phyloP scores from a whole-genome alignment of 2,888 invertebrate species.

The Aphidius colemani region DNA sequence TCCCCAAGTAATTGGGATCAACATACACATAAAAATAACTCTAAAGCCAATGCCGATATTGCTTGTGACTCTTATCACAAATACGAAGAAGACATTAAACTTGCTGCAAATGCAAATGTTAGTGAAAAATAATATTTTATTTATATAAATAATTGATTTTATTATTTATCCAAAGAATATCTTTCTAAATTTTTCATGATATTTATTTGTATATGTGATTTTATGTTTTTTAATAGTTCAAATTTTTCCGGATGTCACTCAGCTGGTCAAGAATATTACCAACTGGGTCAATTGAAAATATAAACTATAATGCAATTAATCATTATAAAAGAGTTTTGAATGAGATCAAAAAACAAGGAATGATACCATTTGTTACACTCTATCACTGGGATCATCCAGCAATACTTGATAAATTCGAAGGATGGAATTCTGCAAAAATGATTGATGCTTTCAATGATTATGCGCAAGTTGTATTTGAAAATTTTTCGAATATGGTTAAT shows the following conservation, averaged over 20 bases:
- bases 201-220: not conserved
- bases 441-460: conserved; percentile 69
- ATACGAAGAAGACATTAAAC: conserved; percentile 66
- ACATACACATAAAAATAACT: conserved; percentile 64
- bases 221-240: not conserved
- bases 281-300: conserved; percentile 58
- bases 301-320: conserved; percentile 73
- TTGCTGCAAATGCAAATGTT: conserved; percentile 40
- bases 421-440: conserved; percentile 71
- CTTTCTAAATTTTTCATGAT: not conserved
- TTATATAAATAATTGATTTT: conserved; percentile 31
- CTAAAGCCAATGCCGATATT: conserved; percentile 66
- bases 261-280: conserved; percentile 59
- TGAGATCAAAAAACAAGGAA: conserved; percentile 66
- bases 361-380: conserved; percentile 67
- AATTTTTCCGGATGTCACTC: conserved; percentile 55
- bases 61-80: conserved; percentile 72
- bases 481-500: conserved; percentile 61
- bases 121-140: conserved; percentile 63
- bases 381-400: conserved; percentile 67
- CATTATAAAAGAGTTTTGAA: conserved; percentile 80
- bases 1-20: conserved; percentile 69
- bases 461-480: conserved; percentile 65
- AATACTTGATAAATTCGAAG: conserved; percentile 68
- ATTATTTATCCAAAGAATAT: too few relatives aligned